Percentiles rank a stretch among this genome's conserved stretches.
Evolutionary conservation across 2,888 invertebrate species (phyloP).

Genomic region (Heliconius ismenius): DNA sequence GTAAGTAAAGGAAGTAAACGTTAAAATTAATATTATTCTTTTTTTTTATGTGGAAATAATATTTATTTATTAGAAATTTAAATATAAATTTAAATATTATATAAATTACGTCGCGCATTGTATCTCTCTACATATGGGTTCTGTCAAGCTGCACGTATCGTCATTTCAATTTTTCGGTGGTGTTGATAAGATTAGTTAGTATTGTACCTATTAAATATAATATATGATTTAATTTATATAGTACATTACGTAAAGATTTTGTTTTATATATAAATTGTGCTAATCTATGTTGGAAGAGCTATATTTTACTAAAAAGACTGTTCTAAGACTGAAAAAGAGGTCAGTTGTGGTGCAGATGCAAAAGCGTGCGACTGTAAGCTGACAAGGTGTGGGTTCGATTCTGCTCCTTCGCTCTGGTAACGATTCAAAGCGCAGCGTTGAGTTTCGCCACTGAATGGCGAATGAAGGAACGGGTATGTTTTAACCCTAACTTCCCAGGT

Average conservation of each 20-base stretch:
- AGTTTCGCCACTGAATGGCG: too few species aligned
- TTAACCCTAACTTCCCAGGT: too few species aligned
- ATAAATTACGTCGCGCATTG: neutral
- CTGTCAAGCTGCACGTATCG: neutral
- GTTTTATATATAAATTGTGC: neutral
- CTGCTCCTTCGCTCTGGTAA: too few species aligned
- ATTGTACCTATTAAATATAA: neutral
- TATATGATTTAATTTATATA: too few species aligned
- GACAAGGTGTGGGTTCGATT: too few species aligned
- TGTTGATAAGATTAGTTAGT: conserved; percentile 4
- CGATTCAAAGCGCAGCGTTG: too few species aligned
- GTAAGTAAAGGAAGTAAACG: neutral
- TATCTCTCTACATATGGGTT: neutral
- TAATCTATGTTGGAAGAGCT: too few species aligned
- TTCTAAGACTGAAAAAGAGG: too few species aligned
- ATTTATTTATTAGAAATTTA: neutral
- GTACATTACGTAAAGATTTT: neutral
- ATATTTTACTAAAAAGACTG: neutral
- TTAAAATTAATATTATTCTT: neutral
- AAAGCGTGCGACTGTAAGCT: too few species aligned
- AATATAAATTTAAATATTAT: neutral
- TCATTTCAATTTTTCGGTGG: conserved; percentile 10
- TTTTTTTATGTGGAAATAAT: neutral
- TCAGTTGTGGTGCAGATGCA: too few species aligned
- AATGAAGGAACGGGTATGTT: too few species aligned